Evolutionary conservation across 2,797 vertebrate genomes (phyloP).

Genomic region (Sebastes baramenuke): DNA sequence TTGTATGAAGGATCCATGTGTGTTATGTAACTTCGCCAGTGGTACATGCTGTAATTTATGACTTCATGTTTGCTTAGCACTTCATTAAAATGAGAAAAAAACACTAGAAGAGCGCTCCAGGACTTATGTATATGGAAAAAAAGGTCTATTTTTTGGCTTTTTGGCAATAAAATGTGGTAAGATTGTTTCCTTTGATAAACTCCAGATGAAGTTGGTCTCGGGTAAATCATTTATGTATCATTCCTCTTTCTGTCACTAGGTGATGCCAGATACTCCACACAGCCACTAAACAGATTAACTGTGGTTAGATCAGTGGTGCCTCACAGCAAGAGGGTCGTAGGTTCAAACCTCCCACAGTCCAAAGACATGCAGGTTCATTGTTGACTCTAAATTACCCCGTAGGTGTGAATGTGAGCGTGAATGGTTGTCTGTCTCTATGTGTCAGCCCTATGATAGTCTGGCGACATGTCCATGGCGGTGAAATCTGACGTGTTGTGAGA

Average conservation of each 20-base stretch:
- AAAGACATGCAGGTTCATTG: no score
- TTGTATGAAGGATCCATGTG: conserved; percentile 48
- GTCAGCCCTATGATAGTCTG: no score
- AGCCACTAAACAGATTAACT: neutral
- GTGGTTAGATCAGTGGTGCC: neutral
- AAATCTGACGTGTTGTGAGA: neutral
- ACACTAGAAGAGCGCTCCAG: neutral
- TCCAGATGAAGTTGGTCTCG: neutral
- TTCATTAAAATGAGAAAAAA: conserved; percentile 44
- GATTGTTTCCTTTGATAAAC: conserved; percentile 8
- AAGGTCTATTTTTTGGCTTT: conserved; percentile 5
- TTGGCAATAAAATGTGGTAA: conserved; percentile 44
- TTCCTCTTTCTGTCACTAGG: conserved; percentile 54
- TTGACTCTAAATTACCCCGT: no score
- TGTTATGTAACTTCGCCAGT: conserved; percentile 66
- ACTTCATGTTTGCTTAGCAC: conserved; percentile 65
- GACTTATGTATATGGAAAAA: neutral
- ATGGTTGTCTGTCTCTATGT: no score
- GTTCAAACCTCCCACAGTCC: no score
- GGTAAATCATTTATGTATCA: neutral
- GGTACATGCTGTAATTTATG: conserved; percentile 75
- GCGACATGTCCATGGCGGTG: neutral
- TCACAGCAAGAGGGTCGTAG: no score
- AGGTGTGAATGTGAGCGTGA: no score
- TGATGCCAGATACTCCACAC: conserved; percentile 30